Evolutionary conservation across 2,113 vertebrate genomes (phyloP), one percentile per base, ranked within the genome.

Genomic region (Azemiops feae): DNA sequence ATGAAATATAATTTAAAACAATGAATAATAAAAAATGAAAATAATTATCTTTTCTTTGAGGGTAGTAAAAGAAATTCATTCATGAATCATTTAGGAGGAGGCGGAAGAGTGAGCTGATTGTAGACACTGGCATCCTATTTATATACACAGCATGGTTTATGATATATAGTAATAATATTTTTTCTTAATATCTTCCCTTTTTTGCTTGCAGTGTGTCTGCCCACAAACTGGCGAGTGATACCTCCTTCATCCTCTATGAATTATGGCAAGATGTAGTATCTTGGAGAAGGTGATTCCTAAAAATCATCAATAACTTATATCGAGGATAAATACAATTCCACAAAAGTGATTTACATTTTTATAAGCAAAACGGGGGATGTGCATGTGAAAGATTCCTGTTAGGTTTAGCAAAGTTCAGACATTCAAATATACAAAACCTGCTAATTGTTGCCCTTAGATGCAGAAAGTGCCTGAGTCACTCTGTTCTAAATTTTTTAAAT

Each of bases 261-360:
- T 99, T 99, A 97, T 99, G 99, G 99, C 98, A 97, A 97, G 98
- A 99, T 11, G 98, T 98, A 91, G 96, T 98, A 94, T 98, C 99
- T n/a, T 99, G 99, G 99, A 99, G 98, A 97, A 99, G 98, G 99
- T 30, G 92, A 92, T 4, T 50, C 43, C 0, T 23, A 8, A 64
- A 81, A 47, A 20, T 50, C 1, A 0, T 23, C 22, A 0, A 50
- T 3, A 0, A n/a, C 86, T 86, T 50, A 3, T 9, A 3, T 22
- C 30, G 64, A 93, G 81, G 47, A 4, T 53, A 53, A n/a, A 9
- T 90, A 89, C 5, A 12, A n/a, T 16, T 30, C 22, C 1, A 30
- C 5, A 55, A 16, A 55, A 87, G 20, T 18, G 5, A 8, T 74
- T 69, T 45, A 50, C 39, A 81, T 53, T 88, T 54, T 54, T 16